Conservation (phyloP, 2,797 vertebrate species). For the Sus cebifrons region DNA sequence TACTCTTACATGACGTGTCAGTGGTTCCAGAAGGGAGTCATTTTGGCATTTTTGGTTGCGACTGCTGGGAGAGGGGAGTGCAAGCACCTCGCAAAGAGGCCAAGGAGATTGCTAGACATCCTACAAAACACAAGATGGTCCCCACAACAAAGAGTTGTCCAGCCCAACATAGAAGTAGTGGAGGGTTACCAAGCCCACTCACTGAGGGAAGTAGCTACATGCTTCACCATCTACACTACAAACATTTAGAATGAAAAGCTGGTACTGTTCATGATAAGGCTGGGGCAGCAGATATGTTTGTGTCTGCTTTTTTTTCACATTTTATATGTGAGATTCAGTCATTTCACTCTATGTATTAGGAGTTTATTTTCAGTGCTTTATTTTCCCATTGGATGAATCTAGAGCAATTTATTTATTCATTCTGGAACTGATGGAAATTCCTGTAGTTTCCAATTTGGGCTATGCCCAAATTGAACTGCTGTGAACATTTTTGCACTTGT, state of each 20-base stretch:
- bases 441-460: neutral
- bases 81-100: neutral
- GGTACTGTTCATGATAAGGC: neutral
- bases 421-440: neutral
- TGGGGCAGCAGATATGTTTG: neutral
- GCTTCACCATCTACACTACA: neutral
- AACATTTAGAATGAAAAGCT: neutral
- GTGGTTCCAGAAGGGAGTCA: neutral
- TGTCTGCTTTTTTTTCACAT: neutral
- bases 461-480: neutral
- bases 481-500: neutral
- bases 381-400: neutral
- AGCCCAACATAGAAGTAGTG: neutral
- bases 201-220: neutral
- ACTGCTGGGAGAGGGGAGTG: neutral
- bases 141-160: neutral
- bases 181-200: neutral
- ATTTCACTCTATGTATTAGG: neutral
- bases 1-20: neutral
- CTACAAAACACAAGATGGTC: neutral
- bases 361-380: neutral
- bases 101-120: neutral
- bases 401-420: neutral
- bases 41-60: slow-evolving; percentile 21
- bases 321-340: neutral